Percentiles rank a stretch among this genome's conserved stretches.
These are phyloP conservation scores for Triplophysa siluroides DNA, from an alignment of 2,113 vertebrate species.

Conservation along the genomic window DNA sequence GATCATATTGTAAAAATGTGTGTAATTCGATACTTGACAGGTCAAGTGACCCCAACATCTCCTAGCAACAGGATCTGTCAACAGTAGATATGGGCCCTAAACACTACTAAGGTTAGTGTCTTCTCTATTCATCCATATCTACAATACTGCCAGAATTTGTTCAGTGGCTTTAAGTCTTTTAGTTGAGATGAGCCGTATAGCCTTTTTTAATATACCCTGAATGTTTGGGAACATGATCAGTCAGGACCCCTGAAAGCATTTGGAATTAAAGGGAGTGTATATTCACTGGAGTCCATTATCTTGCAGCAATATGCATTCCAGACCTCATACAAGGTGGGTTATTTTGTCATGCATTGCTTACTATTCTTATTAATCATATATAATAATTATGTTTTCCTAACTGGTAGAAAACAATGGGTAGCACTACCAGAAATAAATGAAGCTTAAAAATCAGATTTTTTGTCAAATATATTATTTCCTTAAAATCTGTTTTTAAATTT, in stretches of 20 bases:
- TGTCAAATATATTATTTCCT: no score
- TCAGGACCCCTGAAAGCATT: background rate
- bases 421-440: background rate
- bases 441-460: no score
- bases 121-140: background rate
- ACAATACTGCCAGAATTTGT: background rate
- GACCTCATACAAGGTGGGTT: constrained; percentile 20
- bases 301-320: background rate
- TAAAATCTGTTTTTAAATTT: no score
- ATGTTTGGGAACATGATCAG: background rate
- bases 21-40: background rate
- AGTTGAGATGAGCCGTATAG: background rate
- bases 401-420: background rate
- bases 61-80: constrained; percentile 28
- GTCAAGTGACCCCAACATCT: constrained; percentile 12
- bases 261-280: background rate
- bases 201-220: background rate
- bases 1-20: background rate
- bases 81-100: background rate
- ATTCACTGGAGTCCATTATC: background rate
- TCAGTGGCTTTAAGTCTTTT: background rate
- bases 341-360: background rate
- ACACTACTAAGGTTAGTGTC: background rate
- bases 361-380: background rate
- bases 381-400: no score